Conservation (phyloP, 2,888 invertebrate species). For the Phrixothrix hirtus region DNA sequence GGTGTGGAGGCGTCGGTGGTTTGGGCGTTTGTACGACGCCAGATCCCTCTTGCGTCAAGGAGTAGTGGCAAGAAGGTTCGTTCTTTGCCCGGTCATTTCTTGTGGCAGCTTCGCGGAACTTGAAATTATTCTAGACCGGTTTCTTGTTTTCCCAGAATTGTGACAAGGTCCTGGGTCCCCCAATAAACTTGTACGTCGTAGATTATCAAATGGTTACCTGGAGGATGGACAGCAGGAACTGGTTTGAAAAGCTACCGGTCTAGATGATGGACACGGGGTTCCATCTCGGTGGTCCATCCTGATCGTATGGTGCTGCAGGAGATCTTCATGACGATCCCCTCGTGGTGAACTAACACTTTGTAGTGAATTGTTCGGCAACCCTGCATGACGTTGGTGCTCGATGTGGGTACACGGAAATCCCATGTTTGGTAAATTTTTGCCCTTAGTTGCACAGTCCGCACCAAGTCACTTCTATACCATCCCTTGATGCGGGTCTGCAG, state of each 20-base stretch:
- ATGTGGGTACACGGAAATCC: too few species aligned
- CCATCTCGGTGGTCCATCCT: background rate
- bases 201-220: background rate
- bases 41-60: slow-evolving; percentile 6
- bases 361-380: too few species aligned
- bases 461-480: too few species aligned
- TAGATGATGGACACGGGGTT: background rate
- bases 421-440: too few species aligned
- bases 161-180: slow-evolving; percentile 10
- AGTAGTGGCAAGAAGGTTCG: background rate
- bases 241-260: slow-evolving; percentile 8
- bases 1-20: too few species aligned
- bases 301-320: background rate
- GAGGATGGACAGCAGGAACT: background rate
- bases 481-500: too few species aligned
- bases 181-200: slow-evolving; percentile 1
- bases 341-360: too few species aligned
- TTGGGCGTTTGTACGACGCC: too few species aligned
- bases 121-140: slow-evolving; percentile 8
- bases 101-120: slow-evolving; percentile 16
- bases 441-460: too few species aligned
- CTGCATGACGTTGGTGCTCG: too few species aligned
- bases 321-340: too few species aligned
- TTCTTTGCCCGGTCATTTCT: slow-evolving; percentile 4
- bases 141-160: slow-evolving; percentile 9